These are phyloP conservation scores for Panulirus ornatus DNA, from an alignment of 1,140 invertebrate genomes.

Conservation along the genomic window DNA sequence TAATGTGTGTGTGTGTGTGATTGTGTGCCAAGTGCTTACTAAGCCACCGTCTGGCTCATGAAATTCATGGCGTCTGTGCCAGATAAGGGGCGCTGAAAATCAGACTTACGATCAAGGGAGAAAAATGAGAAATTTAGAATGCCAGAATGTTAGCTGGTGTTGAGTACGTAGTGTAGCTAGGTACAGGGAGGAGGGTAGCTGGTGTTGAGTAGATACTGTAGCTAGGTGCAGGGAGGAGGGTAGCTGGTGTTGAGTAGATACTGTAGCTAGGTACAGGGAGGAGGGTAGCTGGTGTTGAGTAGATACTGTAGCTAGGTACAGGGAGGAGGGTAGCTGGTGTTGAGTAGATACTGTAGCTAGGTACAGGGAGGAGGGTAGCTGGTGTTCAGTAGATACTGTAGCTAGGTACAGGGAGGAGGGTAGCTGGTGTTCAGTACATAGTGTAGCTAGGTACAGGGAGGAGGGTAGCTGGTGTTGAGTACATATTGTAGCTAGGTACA, in stretches of 20 bases:
- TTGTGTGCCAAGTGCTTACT: no score
- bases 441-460: not conserved
- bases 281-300: not conserved
- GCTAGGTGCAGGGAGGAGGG: not conserved
- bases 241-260: not conserved
- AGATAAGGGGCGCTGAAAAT: no score
- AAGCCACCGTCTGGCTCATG: no score
- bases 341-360: not conserved
- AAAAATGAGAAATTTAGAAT: no score
- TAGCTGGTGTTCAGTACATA: not conserved
- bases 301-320: not conserved
- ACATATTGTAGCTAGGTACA: no score
- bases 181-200: no score
- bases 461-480: no score
- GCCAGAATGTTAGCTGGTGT: no score
- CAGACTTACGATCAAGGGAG: no score
- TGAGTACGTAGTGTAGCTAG: no score
- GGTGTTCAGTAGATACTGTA: not conserved
- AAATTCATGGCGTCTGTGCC: no score
- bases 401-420: not conserved
- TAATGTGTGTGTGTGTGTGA: not conserved
- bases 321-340: not conserved
- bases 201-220: not conserved
- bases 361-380: not conserved
- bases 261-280: not conserved